Conservation (phyloP, 2,888 invertebrate species). For the Metopia argyrocephala region DNA sequence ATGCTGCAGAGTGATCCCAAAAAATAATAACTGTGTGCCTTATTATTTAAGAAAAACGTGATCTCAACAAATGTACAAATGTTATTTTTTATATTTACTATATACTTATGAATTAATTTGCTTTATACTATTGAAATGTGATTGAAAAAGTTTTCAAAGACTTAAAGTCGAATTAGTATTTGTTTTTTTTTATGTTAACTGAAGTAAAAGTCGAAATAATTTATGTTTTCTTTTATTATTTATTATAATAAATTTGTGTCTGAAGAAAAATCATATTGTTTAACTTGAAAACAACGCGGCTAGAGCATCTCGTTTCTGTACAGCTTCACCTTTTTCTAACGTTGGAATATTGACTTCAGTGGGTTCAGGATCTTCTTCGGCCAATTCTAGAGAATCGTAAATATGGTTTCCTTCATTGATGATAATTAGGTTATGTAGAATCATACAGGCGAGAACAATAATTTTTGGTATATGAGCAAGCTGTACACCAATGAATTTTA, state of each 20-base stretch:
- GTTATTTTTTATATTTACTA: background rate
- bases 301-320: conserved; percentile 2
- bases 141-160: too few species aligned
- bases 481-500: too few species aligned
- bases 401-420: conserved; percentile 28
- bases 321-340: conserved; percentile 10
- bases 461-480: conserved; percentile 29
- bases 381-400: background rate
- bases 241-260: conserved; percentile 5
- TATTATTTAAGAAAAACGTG: conserved; percentile 15
- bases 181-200: conserved; percentile 14
- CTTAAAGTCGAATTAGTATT: background rate
- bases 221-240: conserved; percentile 13
- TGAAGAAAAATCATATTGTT: conserved; percentile 1
- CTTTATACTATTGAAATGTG: too few species aligned
- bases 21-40: conserved; percentile 12
- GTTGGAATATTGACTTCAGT: conserved; percentile 16
- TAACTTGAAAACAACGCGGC: conserved; percentile 12
- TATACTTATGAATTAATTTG: background rate
- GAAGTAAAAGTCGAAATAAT: conserved; percentile 10
- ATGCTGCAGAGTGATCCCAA: conserved; percentile 5
- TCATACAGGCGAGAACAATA: conserved; percentile 30
- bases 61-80: conserved; percentile 19
- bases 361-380: conserved; percentile 16
- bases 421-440: conserved; percentile 24